Evolutionary conservation across 2,888 invertebrate species (phyloP), one percentile per base, ranked within the genome.

Genomic region (Erebia palarica): DNA sequence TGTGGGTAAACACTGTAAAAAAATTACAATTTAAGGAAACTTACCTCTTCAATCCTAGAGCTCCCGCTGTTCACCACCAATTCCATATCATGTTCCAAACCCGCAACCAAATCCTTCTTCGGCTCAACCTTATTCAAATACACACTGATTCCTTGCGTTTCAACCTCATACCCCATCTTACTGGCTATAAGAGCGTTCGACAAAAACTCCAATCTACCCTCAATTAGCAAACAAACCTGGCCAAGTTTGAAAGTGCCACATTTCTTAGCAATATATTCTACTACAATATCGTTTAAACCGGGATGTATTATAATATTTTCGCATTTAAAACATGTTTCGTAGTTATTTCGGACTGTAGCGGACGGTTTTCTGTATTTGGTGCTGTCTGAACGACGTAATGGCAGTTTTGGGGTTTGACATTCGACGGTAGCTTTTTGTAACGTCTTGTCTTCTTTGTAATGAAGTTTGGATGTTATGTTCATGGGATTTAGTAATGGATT

Each of bases 391-490:
- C 96, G 93, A 74, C 95, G 95, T 1, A 96, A 88, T 0, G 95
- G 91, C 1, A 94, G 91, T 84, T 96, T 96, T 0, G 94, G 94
- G 79, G 95, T 95, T 75, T 94, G 94, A 78, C 96, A 96, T 44
- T 96, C 95, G 2, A 97, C 95, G 3, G 96, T 96, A 0, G 96
- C 97, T 76, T 96, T 95, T 65, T 95, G 95, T 8, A 98, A 88
- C 42, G 95, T 96, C 81, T 96, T 96, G 84, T 98, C 97, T 85
- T 98, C 96, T 84, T 97, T 96, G 82, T 96, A 96, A 81, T 96
- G 96, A 51, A 97, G 86, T 83, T 96, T 95, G 59, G 96, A 95
- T 58, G 95, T 94, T 69, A 97, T 95, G 78, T 95, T 94, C 76
- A 96, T 86, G 66, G 94, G 94, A 75, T 94, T 94, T 77, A 96